A percentile compares a stretch with the other conserved stretches of the same genome.
Evolutionary conservation across 2,888 invertebrate genomes (phyloP).

Genomic region (Trichopria drosophilae): DNA sequence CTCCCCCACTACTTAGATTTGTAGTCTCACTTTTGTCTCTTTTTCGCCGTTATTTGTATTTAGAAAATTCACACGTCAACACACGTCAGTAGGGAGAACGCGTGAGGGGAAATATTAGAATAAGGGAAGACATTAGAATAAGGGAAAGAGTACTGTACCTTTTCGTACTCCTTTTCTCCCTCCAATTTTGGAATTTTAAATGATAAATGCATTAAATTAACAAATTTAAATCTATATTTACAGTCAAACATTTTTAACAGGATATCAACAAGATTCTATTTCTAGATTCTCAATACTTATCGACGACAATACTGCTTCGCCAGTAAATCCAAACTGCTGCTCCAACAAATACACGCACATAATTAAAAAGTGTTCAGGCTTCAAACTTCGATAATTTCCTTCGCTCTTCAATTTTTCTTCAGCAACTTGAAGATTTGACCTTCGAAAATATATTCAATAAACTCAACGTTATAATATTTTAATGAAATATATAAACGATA

Average conservation of each 20-base stretch:
- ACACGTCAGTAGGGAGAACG: no score
- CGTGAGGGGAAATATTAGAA: no score
- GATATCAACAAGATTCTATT: not conserved
- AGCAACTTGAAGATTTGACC: constrained; percentile 47
- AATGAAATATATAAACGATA: constrained; percentile 53
- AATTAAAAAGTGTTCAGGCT: constrained; percentile 63
- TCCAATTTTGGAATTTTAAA: no score
- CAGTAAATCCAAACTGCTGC: constrained; percentile 72
- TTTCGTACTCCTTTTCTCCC: no score
- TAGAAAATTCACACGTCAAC: no score
- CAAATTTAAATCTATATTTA: no score
- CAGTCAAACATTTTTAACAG: not conserved
- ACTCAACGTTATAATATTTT: not conserved
- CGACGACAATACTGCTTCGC: constrained; percentile 72
- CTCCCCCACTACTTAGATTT: no score
- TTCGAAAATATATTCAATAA: constrained; percentile 50
- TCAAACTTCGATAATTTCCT: constrained; percentile 32
- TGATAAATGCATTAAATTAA: no score
- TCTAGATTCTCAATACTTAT: not conserved
- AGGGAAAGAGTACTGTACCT: no score
- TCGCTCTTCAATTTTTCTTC: constrained; percentile 36
- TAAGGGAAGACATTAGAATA: no score
- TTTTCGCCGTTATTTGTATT: no score
- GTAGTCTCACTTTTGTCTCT: no score
- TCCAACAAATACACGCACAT: constrained; percentile 74